These are phyloP conservation scores for Drosophila hydei DNA, from an alignment of 1,140 invertebrate genomes.

Conservation along the genomic window DNA sequence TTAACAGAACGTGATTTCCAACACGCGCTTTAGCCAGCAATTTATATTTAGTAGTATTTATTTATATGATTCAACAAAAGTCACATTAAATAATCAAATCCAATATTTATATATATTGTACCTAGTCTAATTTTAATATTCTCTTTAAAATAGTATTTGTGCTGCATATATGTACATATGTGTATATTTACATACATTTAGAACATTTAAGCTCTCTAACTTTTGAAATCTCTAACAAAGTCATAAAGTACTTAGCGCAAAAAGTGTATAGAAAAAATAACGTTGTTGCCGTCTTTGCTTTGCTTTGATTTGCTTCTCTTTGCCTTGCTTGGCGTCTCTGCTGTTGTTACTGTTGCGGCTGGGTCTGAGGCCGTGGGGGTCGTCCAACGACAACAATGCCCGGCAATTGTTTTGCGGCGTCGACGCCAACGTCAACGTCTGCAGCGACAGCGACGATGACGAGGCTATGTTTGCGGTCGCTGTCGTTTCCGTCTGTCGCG, in stretches of 20 bases:
- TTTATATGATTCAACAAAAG: neutral
- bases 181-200: neutral
- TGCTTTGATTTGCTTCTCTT: constrained; percentile 7
- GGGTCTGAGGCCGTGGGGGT: constrained; percentile 43
- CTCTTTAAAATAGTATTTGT: too few species aligned
- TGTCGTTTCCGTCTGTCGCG: constrained; percentile 46
- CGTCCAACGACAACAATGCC: constrained; percentile 67
- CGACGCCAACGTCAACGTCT: constrained; percentile 18
- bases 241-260: neutral
- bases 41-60: neutral
- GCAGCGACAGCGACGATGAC: constrained; percentile 48
- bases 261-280: constrained; percentile 39
- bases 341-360: neutral
- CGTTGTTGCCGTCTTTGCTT: constrained; percentile 27
- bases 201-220: too few species aligned
- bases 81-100: neutral
- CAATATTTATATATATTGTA: too few species aligned
- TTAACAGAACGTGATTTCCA: neutral
- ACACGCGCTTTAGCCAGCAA: neutral
- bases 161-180: constrained; percentile 6
- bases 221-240: constrained; percentile 1
- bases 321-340: constrained; percentile 2
- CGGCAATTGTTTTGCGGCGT: constrained; percentile 70
- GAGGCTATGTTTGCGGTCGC: constrained; percentile 72
- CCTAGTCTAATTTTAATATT: too few species aligned